A percentile compares a stretch with the other conserved stretches of the same genome.
These are phyloP conservation scores for Monarcha castaneiventris DNA, from an alignment of 2,113 vertebrate species.

Conservation along the genomic window DNA sequence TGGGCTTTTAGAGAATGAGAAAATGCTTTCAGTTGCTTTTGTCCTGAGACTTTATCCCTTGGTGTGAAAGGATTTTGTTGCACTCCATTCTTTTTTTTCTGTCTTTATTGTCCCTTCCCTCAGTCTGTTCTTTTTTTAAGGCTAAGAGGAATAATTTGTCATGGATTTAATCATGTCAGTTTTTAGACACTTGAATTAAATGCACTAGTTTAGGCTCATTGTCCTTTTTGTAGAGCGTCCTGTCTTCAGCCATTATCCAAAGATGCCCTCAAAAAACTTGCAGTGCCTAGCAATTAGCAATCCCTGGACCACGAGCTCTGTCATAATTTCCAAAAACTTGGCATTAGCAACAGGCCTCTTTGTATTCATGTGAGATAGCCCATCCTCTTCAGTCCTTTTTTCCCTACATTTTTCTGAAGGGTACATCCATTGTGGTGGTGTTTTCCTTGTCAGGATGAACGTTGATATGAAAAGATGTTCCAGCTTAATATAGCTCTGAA, in stretches of 20 bases:
- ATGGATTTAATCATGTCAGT: not conserved
- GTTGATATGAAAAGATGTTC: not conserved
- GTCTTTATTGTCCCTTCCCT: not conserved
- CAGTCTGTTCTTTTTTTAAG: not conserved
- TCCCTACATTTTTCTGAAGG: not conserved
- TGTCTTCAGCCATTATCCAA: constrained; percentile 8
- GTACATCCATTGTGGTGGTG: not conserved
- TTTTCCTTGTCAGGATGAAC: not conserved
- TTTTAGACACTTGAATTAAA: constrained; percentile 19
- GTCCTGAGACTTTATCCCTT: not conserved
- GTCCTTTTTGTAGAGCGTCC: not conserved
- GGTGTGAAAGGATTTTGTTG: not conserved
- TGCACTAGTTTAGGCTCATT: not conserved
- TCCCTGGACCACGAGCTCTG: not conserved
- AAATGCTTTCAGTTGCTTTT: constrained; percentile 5
- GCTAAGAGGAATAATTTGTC: constrained; percentile 1
- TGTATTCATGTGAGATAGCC: not conserved
- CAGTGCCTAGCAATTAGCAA: constrained; percentile 27
- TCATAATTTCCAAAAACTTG: not conserved
- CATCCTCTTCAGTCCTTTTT: not conserved
- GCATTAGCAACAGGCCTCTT: not conserved
- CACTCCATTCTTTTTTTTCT: not conserved
- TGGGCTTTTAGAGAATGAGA: not conserved
- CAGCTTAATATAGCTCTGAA: not conserved
- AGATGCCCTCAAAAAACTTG: constrained; percentile 19